phyloP scores from a whole-genome alignment of 2,113 vertebrate species.

The Hydrolagus affinis region DNA sequence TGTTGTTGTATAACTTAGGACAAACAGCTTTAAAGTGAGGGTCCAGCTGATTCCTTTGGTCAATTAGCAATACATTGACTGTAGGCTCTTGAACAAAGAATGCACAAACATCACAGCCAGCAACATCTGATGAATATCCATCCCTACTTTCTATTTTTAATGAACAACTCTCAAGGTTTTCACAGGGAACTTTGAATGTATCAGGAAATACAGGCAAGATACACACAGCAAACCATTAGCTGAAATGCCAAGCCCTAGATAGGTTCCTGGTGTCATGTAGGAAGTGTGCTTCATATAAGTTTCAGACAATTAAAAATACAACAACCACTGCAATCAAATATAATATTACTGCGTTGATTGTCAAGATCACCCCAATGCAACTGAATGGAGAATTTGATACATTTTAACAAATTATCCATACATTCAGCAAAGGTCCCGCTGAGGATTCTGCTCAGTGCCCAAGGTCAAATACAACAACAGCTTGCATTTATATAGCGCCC shows the following conservation, averaged over 20 bases:
- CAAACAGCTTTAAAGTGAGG: conserved; percentile 35
- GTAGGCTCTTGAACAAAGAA: conserved; percentile 40
- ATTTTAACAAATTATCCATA: background rate
- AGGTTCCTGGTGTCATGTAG: background rate
- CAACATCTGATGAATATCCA: conserved; percentile 44
- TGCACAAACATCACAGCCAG: conserved; percentile 40
- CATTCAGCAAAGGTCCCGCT: background rate
- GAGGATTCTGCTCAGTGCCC: conserved; percentile 2
- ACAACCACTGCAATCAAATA: background rate
- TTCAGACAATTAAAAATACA: conserved; percentile 27
- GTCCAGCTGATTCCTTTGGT: conserved; percentile 35
- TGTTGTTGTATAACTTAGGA: no score
- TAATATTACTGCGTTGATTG: conserved; percentile 14
- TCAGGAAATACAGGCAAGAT: conserved; percentile 38
- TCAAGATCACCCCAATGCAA: background rate
- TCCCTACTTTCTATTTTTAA: conserved; percentile 43
- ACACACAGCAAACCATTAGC: conserved; percentile 35
- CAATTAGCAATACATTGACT: conserved; percentile 41
- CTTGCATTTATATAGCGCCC: no score
- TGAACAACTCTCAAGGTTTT: conserved; percentile 39
- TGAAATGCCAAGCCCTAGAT: conserved; percentile 39
- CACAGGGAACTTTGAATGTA: conserved; percentile 39
- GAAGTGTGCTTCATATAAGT: conserved; percentile 21
- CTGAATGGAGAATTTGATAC: background rate
- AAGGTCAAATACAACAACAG: no score